These are phyloP conservation scores for Trachemys scripta DNA, from an alignment of 2,113 vertebrate genomes.

Conservation along the genomic window DNA sequence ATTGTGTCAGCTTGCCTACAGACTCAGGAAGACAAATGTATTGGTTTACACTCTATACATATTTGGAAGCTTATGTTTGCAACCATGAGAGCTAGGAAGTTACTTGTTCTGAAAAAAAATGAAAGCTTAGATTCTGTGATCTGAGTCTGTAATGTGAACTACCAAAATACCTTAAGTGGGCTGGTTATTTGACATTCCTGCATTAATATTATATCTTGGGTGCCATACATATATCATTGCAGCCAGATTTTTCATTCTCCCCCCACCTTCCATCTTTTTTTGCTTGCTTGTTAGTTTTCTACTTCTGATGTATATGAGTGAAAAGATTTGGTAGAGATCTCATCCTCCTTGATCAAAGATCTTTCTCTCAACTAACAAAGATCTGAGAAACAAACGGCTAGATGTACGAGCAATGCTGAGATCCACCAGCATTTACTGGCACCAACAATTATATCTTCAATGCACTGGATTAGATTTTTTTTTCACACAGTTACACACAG, in stretches of 20 bases:
- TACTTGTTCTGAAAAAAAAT: background rate
- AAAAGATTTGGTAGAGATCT: background rate
- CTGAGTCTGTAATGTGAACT: background rate
- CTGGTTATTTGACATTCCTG: background rate
- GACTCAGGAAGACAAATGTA: background rate
- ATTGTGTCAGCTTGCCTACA: background rate
- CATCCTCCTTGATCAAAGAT: background rate
- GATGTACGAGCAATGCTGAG: background rate
- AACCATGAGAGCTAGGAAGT: background rate
- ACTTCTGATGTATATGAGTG: background rate
- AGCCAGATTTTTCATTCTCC: background rate
- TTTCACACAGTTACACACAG: background rate
- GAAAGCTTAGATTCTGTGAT: background rate
- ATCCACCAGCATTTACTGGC: background rate
- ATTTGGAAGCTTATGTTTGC: background rate
- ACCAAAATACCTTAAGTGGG: background rate
- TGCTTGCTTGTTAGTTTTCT: background rate
- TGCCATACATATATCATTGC: background rate
- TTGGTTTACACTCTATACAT: background rate
- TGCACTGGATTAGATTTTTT: background rate
- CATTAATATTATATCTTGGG: background rate
- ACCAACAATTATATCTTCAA: background rate
- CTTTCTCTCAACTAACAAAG: background rate
- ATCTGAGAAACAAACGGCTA: background rate
- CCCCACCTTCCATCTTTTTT: background rate